Conservation (phyloP, 1,140 invertebrate genomes). For the Heliconius eleuchia region DNA sequence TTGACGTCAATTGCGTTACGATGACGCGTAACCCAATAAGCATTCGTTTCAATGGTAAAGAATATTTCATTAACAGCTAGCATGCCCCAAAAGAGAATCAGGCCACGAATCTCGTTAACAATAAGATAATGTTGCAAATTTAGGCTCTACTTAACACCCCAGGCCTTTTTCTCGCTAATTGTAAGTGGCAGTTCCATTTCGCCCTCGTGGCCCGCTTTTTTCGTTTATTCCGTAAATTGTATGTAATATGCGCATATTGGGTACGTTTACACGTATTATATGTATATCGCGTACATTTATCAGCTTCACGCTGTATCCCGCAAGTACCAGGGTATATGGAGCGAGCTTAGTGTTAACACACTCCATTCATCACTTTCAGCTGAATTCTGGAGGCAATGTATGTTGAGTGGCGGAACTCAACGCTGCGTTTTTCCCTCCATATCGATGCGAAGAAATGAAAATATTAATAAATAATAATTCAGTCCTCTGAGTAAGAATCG, state of each 20-base stretch:
- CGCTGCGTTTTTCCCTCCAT: no score
- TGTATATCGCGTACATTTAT: not conserved
- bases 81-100: conserved; percentile 65
- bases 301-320: no score
- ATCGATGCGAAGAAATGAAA: no score
- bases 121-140: conserved; percentile 57
- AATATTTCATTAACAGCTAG: conserved; percentile 62
- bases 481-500: no score
- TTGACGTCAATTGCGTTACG: conserved; percentile 36
- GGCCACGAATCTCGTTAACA: conserved; percentile 51
- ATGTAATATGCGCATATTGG: not conserved
- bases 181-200: conserved; percentile 45
- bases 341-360: no score
- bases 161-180: conserved; percentile 56
- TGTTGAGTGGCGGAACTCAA: no score
- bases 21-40: conserved; percentile 49
- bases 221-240: conserved; percentile 7
- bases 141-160: conserved; percentile 64
- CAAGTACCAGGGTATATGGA: no score
- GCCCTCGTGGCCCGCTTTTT: conserved; percentile 30
- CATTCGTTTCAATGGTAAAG: conserved; percentile 52
- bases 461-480: no score
- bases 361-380: no score
- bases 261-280: not conserved
- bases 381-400: no score